phyloP scores from a whole-genome alignment of 2,797 vertebrate species.

The Lacerta agilis region DNA sequence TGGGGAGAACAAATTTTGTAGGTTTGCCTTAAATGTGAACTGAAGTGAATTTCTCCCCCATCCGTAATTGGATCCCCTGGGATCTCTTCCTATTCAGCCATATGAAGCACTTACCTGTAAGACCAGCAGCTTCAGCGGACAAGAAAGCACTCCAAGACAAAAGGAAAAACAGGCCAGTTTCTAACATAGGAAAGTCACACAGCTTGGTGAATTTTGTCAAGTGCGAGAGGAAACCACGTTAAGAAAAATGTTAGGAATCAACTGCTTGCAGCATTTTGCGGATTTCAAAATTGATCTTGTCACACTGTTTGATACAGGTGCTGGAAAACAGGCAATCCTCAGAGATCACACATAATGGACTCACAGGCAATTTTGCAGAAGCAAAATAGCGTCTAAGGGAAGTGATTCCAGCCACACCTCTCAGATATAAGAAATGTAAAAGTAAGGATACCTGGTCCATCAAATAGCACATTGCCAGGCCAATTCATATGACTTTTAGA shows the following conservation, averaged over 20 bases:
- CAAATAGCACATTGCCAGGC: not conserved
- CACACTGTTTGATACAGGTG: not conserved
- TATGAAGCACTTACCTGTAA: slow-evolving; percentile 81
- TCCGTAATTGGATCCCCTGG: not conserved
- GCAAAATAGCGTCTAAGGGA: not conserved
- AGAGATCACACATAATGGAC: not conserved
- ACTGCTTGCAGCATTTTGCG: not conserved
- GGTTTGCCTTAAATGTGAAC: no score
- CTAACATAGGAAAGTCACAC: slow-evolving; percentile 85
- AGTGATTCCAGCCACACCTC: not conserved
- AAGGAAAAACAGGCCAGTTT: slow-evolving; percentile 85
- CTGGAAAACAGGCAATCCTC: not conserved
- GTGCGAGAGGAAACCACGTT: slow-evolving; percentile 75
- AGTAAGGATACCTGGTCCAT: not conserved
- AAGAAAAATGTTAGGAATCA: slow-evolving; percentile 75
- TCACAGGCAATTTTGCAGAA: not conserved
- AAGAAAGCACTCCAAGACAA: slow-evolving; percentile 90
- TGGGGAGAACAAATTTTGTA: no score
- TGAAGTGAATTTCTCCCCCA: no score
- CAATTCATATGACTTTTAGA: not conserved
- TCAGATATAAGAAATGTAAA: not conserved
- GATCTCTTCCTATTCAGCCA: not conserved
- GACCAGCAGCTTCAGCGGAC: slow-evolving; percentile 84
- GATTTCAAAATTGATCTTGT: not conserved
- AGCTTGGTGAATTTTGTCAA: slow-evolving; percentile 89